These are phyloP conservation scores for Amblyjoppa proteus DNA, from an alignment of 2,888 invertebrate species.

Conservation along the genomic window DNA sequence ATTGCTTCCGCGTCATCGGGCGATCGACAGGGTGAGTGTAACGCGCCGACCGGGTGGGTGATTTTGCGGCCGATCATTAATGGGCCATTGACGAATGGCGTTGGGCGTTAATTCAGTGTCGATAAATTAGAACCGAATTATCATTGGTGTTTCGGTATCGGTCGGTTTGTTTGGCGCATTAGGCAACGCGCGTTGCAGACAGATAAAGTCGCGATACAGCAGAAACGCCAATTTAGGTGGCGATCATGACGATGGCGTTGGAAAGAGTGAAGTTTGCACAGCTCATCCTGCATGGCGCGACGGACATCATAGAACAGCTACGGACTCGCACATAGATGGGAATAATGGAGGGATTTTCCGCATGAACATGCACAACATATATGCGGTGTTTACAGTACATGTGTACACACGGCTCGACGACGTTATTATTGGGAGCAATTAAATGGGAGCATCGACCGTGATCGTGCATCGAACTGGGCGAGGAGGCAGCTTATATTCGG, in stretches of 20 bases:
- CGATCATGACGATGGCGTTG: neutral
- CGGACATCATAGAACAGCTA: neutral
- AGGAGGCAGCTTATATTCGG: neutral
- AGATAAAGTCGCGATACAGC: neutral
- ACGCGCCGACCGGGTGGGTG: slow-evolving; percentile 24
- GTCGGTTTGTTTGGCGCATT: neutral
- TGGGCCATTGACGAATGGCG: slow-evolving; percentile 56
- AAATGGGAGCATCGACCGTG: slow-evolving; percentile 5
- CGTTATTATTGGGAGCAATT: slow-evolving; percentile 11
- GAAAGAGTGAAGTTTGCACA: slow-evolving; percentile 1
- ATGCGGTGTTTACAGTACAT: neutral
- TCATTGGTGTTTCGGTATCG: slow-evolving; percentile 1
- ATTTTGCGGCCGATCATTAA: slow-evolving; percentile 61
- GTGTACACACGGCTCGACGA: neutral
- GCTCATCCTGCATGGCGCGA: neutral
- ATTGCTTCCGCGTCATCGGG: slow-evolving; percentile 38
- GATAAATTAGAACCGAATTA: slow-evolving; percentile 58
- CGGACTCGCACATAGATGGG: neutral
- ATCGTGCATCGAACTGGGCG: neutral
- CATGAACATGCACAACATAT: neutral
- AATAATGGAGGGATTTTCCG: slow-evolving; percentile 4
- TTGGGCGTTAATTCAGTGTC: slow-evolving; percentile 22
- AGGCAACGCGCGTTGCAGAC: neutral
- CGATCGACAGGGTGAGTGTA: slow-evolving; percentile 18
- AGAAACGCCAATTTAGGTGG: neutral